A percentile compares a stretch with the other conserved stretches of the same genome.
Evolutionary conservation across 2,797 vertebrate genomes (phyloP).

Genomic region (Rhynchotus rufescens): DNA sequence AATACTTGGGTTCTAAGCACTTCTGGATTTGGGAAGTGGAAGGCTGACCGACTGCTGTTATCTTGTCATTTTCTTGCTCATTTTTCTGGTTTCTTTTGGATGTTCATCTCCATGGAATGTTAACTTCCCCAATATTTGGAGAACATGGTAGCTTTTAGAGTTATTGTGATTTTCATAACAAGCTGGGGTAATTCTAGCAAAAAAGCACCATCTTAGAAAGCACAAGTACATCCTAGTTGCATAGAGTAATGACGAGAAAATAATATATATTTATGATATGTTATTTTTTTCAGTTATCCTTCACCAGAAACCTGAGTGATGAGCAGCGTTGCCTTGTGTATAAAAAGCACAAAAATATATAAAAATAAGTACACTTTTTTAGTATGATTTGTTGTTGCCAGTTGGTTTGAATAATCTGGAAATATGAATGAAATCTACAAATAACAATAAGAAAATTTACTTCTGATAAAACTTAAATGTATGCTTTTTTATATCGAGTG

Average conservation of each 20-base stretch:
- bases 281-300: not conserved
- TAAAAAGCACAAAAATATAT: not conserved
- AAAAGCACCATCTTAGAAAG: not conserved
- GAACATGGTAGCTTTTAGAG: not conserved
- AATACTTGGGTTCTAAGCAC: not conserved
- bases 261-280: too few species aligned
- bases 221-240: not conserved
- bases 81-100: too few species aligned
- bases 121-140: too few species aligned
- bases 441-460: not conserved
- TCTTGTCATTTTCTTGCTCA: too few species aligned
- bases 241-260: not conserved
- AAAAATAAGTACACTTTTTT: not conserved
- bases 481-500: not conserved
- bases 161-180: not conserved
- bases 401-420: not conserved
- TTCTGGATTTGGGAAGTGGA: not conserved
- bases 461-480: not conserved
- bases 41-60: too few species aligned
- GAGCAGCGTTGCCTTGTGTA: not conserved
- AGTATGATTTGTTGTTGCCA: not conserved
- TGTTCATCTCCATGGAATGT: too few species aligned
- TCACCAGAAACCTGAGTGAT: not conserved
- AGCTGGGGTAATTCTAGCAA: too few species aligned
- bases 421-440: not conserved